A percentile compares a stretch with the other conserved stretches of the same genome.
These are phyloP conservation scores for Leptodactylus fuscus DNA, from an alignment of 2,113 vertebrate species.

Conservation along the genomic window DNA sequence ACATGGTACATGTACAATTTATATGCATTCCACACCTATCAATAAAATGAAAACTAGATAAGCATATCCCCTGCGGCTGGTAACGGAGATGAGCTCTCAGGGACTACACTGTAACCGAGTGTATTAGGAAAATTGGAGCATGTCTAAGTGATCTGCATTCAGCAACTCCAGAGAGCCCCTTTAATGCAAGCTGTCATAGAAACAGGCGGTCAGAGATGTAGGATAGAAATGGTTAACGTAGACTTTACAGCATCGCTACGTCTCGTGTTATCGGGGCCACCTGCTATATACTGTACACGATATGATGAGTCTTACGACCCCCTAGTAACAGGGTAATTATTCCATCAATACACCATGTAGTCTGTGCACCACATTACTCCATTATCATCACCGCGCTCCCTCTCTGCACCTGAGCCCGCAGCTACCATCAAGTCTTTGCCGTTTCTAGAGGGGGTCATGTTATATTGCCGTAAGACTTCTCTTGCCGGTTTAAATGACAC, in stretches of 20 bases:
- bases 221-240: background rate
- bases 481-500: no score
- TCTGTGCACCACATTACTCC: background rate
- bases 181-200: background rate
- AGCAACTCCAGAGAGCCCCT: background rate
- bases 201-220: background rate
- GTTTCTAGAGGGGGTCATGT: no score
- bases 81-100: background rate
- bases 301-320: background rate
- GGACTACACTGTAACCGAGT: background rate
- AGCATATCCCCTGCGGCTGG: background rate
- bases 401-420: no score
- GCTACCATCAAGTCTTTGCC: no score
- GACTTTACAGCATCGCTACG: background rate
- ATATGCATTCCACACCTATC: background rate
- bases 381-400: no score
- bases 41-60: background rate
- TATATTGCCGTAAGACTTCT: no score
- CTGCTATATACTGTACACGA: background rate
- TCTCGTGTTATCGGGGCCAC: background rate
- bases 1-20: no score
- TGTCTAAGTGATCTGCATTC: background rate
- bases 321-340: background rate
- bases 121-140: background rate
- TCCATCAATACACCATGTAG: background rate